Evolutionary conservation across 2,888 invertebrate genomes (phyloP).

Genomic region (Spodoptera picta): DNA sequence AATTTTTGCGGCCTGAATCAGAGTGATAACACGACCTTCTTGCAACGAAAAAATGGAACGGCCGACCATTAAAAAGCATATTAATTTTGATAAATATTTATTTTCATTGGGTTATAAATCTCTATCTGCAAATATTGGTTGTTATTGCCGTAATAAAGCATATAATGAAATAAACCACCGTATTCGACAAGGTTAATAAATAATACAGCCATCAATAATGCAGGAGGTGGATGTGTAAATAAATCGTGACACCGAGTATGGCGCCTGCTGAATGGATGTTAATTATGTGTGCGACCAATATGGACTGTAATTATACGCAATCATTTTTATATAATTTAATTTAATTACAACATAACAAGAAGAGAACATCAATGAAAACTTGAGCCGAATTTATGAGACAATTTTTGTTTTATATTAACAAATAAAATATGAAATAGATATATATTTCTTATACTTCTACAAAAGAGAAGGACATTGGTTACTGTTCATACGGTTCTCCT

Average conservation of each 20-base stretch:
- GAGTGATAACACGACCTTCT: no score
- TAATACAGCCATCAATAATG: conserved; percentile 31
- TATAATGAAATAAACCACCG: conserved; percentile 4
- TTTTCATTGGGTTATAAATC: conserved; percentile 2
- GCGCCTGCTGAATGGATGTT: conserved; percentile 21
- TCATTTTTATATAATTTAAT: conserved; percentile 16
- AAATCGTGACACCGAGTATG: conserved; percentile 17
- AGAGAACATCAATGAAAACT: no score
- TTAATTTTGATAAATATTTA: no score
- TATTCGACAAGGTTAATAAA: conserved; percentile 7
- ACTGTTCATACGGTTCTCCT: no score
- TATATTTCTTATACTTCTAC: no score
- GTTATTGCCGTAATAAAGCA: not conserved
- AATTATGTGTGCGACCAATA: conserved; percentile 38
- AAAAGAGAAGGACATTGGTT: no score
- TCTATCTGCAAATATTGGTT: not conserved
- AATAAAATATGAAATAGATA: no score
- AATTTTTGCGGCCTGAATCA: no score
- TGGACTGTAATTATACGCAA: conserved; percentile 27
- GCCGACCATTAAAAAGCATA: no score
- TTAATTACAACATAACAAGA: conserved; percentile 21
- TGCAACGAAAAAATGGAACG: no score
- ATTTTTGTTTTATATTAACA: no score
- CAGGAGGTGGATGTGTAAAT: conserved; percentile 20
- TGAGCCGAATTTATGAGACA: no score